phyloP scores from a whole-genome alignment of 2,113 vertebrate species.

The Chaetodon trifascialis region DNA sequence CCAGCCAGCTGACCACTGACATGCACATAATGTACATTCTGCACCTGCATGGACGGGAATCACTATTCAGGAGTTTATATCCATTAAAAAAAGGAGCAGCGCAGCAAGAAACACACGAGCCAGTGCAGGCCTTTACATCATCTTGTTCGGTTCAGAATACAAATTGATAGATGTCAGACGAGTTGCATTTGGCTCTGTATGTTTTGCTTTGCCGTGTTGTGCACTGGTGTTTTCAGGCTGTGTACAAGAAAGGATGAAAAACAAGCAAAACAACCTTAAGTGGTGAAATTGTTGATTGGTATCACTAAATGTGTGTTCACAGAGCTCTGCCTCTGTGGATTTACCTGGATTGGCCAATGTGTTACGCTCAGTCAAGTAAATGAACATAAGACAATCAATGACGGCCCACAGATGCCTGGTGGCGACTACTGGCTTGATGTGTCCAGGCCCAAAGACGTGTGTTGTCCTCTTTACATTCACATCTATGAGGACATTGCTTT shows the following conservation, averaged over 20 bases:
- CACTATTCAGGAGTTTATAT: neutral
- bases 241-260: neutral
- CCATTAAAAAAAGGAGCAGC: neutral
- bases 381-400: neutral
- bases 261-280: neutral
- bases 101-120: neutral
- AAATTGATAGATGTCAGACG: neutral
- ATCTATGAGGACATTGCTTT: too few relatives aligned
- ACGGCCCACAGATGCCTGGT: too few relatives aligned
- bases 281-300: neutral
- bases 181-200: neutral
- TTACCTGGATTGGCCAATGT: neutral
- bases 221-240: neutral
- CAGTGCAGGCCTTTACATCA: neutral
- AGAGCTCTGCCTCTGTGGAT: neutral
- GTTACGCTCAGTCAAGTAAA: neutral
- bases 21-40: neutral
- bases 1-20: neutral
- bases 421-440: neutral
- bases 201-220: neutral
- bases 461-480: too few relatives aligned
- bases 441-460: neutral
- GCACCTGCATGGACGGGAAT: neutral
- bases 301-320: neutral
- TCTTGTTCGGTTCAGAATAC: slow-evolving; percentile 1